Percentiles rank a stretch among this genome's conserved stretches.
phyloP scores from a whole-genome alignment of 2,797 vertebrate genomes.

The Urosaurus nigricauda region DNA sequence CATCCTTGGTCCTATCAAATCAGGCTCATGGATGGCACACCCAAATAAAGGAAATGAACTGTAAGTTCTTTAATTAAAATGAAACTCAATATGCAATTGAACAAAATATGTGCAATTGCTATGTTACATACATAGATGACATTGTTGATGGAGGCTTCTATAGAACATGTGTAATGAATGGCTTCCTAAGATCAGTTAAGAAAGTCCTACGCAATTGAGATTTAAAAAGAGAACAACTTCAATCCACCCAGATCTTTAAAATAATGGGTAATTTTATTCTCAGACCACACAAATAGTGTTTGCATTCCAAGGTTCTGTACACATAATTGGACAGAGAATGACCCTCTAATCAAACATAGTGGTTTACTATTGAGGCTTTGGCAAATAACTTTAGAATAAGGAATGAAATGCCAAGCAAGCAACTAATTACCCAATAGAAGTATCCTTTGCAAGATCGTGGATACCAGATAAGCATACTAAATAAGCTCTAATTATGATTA shows the following conservation, averaged over 20 bases:
- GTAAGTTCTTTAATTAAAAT: slow-evolving; percentile 19
- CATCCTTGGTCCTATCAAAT: neutral
- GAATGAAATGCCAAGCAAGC: neutral
- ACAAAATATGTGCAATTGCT: neutral
- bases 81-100: neutral
- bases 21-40: neutral
- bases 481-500: neutral
- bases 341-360: neutral
- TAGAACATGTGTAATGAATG: neutral
- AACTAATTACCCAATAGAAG: neutral
- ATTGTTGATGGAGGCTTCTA: neutral
- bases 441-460: neutral
- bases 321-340: neutral
- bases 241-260: neutral
- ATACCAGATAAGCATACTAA: neutral
- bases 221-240: neutral
- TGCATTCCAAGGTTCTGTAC: neutral
- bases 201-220: neutral
- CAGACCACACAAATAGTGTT: neutral
- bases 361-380: neutral
- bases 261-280: neutral
- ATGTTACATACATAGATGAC: neutral
- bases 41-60: slow-evolving; percentile 15
- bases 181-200: neutral
- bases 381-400: slow-evolving; percentile 4